Percentiles rank a stretch among this genome's conserved stretches.
These are phyloP conservation scores for Odontamblyopus lacepedii DNA, from an alignment of 2,797 vertebrate species.

Conservation along the genomic window DNA sequence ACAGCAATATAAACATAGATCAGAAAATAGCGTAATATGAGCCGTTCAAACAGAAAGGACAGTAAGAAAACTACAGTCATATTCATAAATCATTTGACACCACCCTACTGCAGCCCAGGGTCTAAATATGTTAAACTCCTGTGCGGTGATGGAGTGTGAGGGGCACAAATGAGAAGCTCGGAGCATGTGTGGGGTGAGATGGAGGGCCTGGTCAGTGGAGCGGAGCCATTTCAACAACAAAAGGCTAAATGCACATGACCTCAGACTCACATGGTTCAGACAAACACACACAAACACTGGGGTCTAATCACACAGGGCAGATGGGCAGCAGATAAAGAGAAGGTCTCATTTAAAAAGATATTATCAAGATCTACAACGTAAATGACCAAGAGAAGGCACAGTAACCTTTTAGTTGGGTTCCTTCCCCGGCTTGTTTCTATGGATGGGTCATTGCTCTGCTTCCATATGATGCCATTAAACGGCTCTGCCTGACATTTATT, in stretches of 20 bases:
- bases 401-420: too few species aligned
- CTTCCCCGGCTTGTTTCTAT: too few species aligned
- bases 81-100: neutral
- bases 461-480: too few species aligned
- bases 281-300: slow-evolving; percentile 14
- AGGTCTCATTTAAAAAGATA: too few species aligned
- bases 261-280: slow-evolving; percentile 22
- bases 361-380: neutral
- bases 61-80: neutral
- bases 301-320: slow-evolving; percentile 14
- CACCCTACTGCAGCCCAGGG: neutral
- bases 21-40: too few species aligned
- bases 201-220: slow-evolving; percentile 26
- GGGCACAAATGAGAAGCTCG: slow-evolving; percentile 6
- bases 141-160: neutral
- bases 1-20: too few species aligned
- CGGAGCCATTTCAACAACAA: slow-evolving; percentile 38
- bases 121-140: neutral
- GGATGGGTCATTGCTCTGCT: too few species aligned
- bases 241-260: slow-evolving; percentile 35
- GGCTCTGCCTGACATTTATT: too few species aligned
- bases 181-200: slow-evolving; percentile 8
- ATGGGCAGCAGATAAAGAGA: neutral
- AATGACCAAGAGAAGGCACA: neutral
- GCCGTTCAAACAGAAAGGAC: neutral